phyloP scores from a whole-genome alignment of 1,140 invertebrate genomes.

The Parapsyche elsis region DNA sequence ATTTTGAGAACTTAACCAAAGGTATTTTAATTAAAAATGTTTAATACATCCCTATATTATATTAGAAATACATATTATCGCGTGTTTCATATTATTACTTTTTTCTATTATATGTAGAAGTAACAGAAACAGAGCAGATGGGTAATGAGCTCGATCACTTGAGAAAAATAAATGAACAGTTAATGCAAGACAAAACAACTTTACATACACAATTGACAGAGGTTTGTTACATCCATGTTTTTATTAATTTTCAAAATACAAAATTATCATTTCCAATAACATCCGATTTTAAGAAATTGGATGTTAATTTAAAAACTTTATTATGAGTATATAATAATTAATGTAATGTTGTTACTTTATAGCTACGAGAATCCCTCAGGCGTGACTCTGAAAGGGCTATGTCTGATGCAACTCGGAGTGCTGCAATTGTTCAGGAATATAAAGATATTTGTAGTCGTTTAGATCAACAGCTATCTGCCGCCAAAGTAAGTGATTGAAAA shows the following conservation, averaged over 20 bases:
- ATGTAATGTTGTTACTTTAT: background rate
- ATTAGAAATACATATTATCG: background rate
- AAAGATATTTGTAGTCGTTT: slow-evolving; percentile 92
- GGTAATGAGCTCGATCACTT: slow-evolving; percentile 83
- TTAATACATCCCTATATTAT: background rate
- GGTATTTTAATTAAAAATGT: slow-evolving; percentile 69
- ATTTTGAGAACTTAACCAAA: slow-evolving; percentile 79
- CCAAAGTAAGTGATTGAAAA: slow-evolving; percentile 61
- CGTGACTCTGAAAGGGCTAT: slow-evolving; percentile 59
- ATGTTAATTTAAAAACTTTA: no score
- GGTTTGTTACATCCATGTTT: slow-evolving; percentile 53
- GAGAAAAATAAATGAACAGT: slow-evolving; percentile 67
- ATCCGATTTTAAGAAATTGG: no score
- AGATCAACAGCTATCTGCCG: slow-evolving; percentile 82
- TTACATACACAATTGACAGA: slow-evolving; percentile 61
- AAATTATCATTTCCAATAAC: background rate
- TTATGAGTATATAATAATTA: background rate
- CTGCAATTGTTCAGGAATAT: slow-evolving; percentile 85
- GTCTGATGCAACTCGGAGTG: slow-evolving; percentile 60
- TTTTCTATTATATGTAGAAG: slow-evolving; percentile 58
- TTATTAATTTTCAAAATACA: background rate
- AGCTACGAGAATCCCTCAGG: slow-evolving; percentile 54
- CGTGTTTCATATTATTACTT: slow-evolving; percentile 39
- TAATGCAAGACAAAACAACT: slow-evolving; percentile 63
- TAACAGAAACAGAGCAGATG: slow-evolving; percentile 76